Evolutionary conservation across 1,140 invertebrate species (phyloP).

Genomic region (Cherax quadricarinatus): DNA sequence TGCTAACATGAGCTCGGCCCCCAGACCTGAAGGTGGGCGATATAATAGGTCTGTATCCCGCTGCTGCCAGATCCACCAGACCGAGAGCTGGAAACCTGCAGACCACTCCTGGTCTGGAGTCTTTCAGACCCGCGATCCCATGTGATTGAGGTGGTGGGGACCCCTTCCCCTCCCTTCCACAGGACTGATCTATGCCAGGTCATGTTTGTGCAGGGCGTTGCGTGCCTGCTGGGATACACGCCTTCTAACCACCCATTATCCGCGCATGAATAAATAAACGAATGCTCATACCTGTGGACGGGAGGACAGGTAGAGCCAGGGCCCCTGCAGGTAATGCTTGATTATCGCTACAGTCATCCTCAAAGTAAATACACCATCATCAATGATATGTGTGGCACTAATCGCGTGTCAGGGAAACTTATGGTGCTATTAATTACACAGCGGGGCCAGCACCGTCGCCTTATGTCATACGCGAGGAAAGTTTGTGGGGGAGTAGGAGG

Average conservation of each 20-base stretch:
- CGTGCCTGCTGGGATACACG: slow-evolving; percentile 53
- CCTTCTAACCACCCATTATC: slow-evolving; percentile 57
- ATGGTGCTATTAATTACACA: slow-evolving; percentile 48
- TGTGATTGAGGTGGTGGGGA: neutral
- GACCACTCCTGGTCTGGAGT: neutral
- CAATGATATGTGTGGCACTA: slow-evolving; percentile 57
- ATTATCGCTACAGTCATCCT: slow-evolving; percentile 29
- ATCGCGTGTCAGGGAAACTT: slow-evolving; percentile 28
- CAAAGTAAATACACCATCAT: slow-evolving; percentile 54
- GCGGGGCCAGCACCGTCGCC: slow-evolving; percentile 5
- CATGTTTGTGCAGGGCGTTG: slow-evolving; percentile 45
- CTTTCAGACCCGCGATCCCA: neutral
- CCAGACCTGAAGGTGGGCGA: slow-evolving; percentile 24
- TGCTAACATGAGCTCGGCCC: slow-evolving; percentile 61
- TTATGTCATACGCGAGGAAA: slow-evolving; percentile 38
- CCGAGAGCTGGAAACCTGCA: slow-evolving; percentile 19
- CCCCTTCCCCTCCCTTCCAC: neutral
- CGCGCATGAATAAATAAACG: slow-evolving; percentile 50
- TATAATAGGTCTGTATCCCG: slow-evolving; percentile 56
- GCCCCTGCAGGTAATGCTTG: slow-evolving; percentile 17
- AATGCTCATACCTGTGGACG: slow-evolving; percentile 43
- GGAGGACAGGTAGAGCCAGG: neutral
- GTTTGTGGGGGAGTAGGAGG: neutral
- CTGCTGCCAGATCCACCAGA: slow-evolving; percentile 34
- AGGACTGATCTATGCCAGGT: slow-evolving; percentile 47